phyloP scores from a whole-genome alignment of 1,140 invertebrate genomes.

The Andrena cerasifolii region DNA sequence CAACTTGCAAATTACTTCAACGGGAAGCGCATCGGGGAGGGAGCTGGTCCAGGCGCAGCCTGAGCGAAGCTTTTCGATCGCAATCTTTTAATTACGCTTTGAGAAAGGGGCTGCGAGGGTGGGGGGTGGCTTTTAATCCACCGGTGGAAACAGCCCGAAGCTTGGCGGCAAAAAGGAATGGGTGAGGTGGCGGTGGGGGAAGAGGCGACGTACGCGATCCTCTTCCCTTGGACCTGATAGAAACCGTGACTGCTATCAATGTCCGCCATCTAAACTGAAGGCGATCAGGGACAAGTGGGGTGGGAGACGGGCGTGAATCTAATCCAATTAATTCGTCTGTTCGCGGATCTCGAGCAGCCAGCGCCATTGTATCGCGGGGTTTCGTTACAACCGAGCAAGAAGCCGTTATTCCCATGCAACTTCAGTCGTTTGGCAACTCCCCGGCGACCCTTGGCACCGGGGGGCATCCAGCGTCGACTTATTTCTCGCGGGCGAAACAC shows the following conservation, averaged over 20 bases:
- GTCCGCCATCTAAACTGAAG: conserved; percentile 2
- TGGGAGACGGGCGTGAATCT: neutral
- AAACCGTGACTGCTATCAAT: conserved; percentile 36
- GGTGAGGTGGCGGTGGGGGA: too few relatives aligned
- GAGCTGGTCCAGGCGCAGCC: neutral
- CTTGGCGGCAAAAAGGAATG: neutral
- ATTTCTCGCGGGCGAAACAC: conserved; percentile 28
- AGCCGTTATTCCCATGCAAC: conserved; percentile 48
- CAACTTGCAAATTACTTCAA: conserved; percentile 55
- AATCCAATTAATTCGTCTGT: conserved; percentile 53
- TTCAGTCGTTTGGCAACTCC: conserved; percentile 50
- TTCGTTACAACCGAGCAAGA: conserved; percentile 8
- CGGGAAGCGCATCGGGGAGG: conserved; percentile 1
- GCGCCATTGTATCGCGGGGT: neutral
- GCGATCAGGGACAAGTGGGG: neutral
- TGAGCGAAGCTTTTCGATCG: conserved; percentile 45
- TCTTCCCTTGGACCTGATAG: conserved; percentile 1
- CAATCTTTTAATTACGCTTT: conserved; percentile 61
- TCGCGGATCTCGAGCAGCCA: conserved; percentile 15
- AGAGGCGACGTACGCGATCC: neutral
- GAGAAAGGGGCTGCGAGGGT: neutral
- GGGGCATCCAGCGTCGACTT: neutral
- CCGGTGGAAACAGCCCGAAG: conserved; percentile 17
- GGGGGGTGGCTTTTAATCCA: neutral
- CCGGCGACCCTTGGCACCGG: conserved; percentile 7